Base-by-base conservation (phyloP, 2,113 vertebrate genomes). In the Malurus elegans region DNA sequence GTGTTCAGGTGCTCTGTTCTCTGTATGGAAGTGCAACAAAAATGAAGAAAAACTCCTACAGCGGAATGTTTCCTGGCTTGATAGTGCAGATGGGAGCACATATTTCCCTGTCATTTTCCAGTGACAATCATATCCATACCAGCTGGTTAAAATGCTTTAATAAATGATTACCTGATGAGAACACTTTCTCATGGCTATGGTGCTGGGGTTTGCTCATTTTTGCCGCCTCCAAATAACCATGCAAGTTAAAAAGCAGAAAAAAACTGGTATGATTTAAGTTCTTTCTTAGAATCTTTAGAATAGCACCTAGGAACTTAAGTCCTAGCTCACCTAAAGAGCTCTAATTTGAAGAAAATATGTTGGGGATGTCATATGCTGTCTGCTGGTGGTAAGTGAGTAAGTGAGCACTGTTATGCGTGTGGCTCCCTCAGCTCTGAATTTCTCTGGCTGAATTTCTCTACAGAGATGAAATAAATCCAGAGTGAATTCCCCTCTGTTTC, bases 121-220 rank as follows among this genome's bases (percentile, higher is more conserved):
- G 79, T 91, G 51, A 64, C 67, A 65, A 24, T 92, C 58, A 9
- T 72, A 83, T 92, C 90, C 93, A 48, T 54, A 75, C 79, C 62
- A 85, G 75, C 82, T 83, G 70, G 57, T 84, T 90, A 79, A 95
- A 96, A 93, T 64, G 50, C 73, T 93, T 88, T 88, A 83, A 90
- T 70, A 91, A 94, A 76, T 32, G 18, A 72, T 69, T 80, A 96
- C 92, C 87, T 76, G 79, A 95, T 24, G 38, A 71, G 73, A 85
- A 78, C 21, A 12, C 34, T 76, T 79, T 66, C 47, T 86, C 4
- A 11, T 34, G 56, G 56, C 38, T 86, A 1, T 2, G 1, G 50
- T 51, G 28, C 64, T 83, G 88, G 24, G 17, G 12, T 78, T 94
- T 73, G 51, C 92, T 94, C 60, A 31, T 83, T 93, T 96, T 89